A percentile compares a stretch with the other conserved stretches of the same genome.
Conservation (phyloP, 2,888 invertebrate genomes). For the Seira ritae region DNA sequence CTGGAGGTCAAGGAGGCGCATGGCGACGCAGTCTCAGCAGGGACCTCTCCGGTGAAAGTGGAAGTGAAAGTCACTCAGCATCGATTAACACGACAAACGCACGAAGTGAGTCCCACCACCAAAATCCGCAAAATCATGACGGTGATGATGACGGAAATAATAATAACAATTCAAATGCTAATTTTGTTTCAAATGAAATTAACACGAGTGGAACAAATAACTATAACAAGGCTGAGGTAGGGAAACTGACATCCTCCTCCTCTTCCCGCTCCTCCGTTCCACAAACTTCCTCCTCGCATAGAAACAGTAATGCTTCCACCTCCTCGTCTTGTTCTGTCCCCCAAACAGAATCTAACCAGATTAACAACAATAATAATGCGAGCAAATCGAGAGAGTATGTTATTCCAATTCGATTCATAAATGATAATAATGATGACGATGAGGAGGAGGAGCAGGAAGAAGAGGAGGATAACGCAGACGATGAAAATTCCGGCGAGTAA, state of each 20-base stretch:
- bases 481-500: constrained; percentile 50
- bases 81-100: constrained; percentile 54
- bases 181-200: not conserved
- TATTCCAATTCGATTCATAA: constrained; percentile 52
- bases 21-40: constrained; percentile 82
- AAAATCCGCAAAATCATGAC: no score
- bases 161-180: constrained; percentile 1
- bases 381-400: constrained; percentile 55
- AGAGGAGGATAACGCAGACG: constrained; percentile 46
- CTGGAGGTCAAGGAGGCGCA: constrained; percentile 74
- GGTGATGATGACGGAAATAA: constrained; percentile 5
- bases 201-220: no score
- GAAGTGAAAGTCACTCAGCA: constrained; percentile 79
- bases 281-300: constrained; percentile 28
- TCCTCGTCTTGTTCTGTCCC: constrained; percentile 26
- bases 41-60: constrained; percentile 83
- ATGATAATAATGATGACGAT: constrained; percentile 49
- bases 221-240: not conserved
- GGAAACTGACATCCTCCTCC: constrained; percentile 22
- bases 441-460: constrained; percentile 49
- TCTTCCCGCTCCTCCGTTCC: constrained; percentile 34
- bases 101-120: constrained; percentile 66
- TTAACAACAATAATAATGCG: not conserved
- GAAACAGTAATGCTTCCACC: constrained; percentile 32
- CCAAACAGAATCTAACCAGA: not conserved